These are phyloP conservation scores for Progne subis DNA, from an alignment of 2,113 vertebrate genomes.

Conservation along the genomic window DNA sequence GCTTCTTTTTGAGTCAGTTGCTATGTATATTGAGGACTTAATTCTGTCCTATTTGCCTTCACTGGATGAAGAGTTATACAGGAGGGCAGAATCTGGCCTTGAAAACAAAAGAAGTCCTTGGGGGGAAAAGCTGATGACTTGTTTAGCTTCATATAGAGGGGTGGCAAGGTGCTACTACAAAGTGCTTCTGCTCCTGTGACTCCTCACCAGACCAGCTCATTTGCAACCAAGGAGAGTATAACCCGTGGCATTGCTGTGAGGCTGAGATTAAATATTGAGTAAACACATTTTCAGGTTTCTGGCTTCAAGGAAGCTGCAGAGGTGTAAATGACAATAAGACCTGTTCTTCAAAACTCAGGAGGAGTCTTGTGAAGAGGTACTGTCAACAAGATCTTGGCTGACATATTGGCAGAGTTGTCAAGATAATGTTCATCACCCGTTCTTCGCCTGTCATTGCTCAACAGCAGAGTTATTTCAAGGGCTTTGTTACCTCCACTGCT, in stretches of 20 bases:
- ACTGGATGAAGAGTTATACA: neutral
- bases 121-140: neutral
- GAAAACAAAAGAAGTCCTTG: neutral
- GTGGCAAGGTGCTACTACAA: neutral
- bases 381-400: neutral
- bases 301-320: neutral
- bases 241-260: neutral
- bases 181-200: neutral
- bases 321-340: neutral
- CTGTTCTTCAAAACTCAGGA: neutral
- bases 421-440: neutral
- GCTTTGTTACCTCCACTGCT: neutral
- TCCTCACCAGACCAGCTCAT: neutral
- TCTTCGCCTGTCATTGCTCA: neutral
- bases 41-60: neutral
- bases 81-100: neutral
- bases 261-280: constrained; percentile 15
- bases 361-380: neutral
- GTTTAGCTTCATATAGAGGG: neutral
- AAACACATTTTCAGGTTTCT: constrained; percentile 5
- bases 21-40: neutral
- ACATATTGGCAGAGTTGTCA: constrained; percentile 19
- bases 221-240: neutral
- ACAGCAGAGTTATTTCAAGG: neutral
- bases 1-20: neutral